Evolutionary conservation across 2,797 vertebrate species (phyloP).

Genomic region (Triplophysa bombifrons): DNA sequence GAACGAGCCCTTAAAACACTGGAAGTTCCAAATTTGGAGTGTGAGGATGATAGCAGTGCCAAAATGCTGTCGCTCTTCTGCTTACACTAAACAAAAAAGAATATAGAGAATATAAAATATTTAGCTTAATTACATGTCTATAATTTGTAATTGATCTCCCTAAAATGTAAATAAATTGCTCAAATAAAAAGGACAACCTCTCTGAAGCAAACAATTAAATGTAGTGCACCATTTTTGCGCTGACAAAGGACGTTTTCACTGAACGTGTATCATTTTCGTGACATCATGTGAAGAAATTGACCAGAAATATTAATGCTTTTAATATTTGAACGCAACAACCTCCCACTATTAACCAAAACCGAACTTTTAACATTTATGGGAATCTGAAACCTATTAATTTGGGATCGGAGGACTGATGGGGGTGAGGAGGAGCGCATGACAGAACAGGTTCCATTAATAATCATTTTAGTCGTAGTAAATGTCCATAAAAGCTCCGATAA

Average conservation of each 20-base stretch:
- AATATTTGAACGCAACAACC: slow-evolving; percentile 5
- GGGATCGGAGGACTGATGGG: slow-evolving; percentile 36
- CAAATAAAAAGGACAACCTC: neutral
- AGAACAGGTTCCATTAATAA: slow-evolving; percentile 33
- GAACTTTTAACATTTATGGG: slow-evolving; percentile 30
- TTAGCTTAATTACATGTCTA: neutral
- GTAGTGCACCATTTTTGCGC: slow-evolving; percentile 29
- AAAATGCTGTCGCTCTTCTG: neutral
- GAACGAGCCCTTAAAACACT: slow-evolving; percentile 31
- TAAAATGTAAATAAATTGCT: no score
- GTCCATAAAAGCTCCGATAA: slow-evolving; percentile 6
- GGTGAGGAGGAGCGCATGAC: slow-evolving; percentile 27
- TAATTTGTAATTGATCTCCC: neutral
- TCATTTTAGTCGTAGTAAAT: slow-evolving; percentile 20
- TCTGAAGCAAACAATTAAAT: neutral
- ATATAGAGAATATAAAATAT: neutral
- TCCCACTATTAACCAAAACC: slow-evolving; percentile 12
- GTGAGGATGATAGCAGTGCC: slow-evolving; percentile 3
- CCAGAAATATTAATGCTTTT: neutral
- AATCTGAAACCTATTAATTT: slow-evolving; percentile 34
- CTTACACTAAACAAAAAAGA: slow-evolving; percentile 4
- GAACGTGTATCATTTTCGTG: slow-evolving; percentile 11
- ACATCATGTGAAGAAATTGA: slow-evolving; percentile 15
- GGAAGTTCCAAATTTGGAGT: slow-evolving; percentile 9
- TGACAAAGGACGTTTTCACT: slow-evolving; percentile 29